Evolutionary conservation across 2,888 invertebrate species (phyloP).

Genomic region (Sisyra terminalis): DNA sequence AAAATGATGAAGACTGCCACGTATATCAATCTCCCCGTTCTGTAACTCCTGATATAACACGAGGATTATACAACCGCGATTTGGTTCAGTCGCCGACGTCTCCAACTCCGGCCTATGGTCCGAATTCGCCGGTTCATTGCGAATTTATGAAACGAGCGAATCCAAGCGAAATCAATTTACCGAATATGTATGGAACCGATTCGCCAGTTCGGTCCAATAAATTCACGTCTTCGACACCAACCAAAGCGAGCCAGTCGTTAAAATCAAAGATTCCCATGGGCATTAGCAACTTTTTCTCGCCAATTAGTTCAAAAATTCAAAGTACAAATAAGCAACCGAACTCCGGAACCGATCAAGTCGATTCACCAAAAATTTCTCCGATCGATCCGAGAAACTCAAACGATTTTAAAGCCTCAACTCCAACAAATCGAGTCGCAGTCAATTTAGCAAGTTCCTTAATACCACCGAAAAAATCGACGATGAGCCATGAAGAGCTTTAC

Average conservation of each 20-base stretch:
- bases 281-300: constrained; percentile 16
- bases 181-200: no score
- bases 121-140: no score
- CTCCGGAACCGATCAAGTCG: constrained; percentile 16
- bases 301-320: constrained; percentile 7
- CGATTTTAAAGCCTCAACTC: constrained; percentile 51
- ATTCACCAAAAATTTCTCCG: constrained; percentile 44
- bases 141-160: no score
- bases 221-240: constrained; percentile 25
- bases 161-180: no score
- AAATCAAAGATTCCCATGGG: constrained; percentile 13
- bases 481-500: constrained; percentile 64
- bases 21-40: constrained; percentile 20
- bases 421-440: constrained; percentile 30
- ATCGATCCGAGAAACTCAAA: constrained; percentile 44
- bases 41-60: constrained; percentile 34
- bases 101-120: neutral
- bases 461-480: constrained; percentile 52
- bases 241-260: constrained; percentile 13
- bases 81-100: neutral
- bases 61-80: constrained; percentile 18
- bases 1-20: constrained; percentile 22
- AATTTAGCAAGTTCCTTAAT: constrained; percentile 35
- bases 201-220: constrained; percentile 1
- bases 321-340: neutral